Base-by-base conservation (phyloP, 2,888 invertebrate genomes). In the Eilema caniola region DNA sequence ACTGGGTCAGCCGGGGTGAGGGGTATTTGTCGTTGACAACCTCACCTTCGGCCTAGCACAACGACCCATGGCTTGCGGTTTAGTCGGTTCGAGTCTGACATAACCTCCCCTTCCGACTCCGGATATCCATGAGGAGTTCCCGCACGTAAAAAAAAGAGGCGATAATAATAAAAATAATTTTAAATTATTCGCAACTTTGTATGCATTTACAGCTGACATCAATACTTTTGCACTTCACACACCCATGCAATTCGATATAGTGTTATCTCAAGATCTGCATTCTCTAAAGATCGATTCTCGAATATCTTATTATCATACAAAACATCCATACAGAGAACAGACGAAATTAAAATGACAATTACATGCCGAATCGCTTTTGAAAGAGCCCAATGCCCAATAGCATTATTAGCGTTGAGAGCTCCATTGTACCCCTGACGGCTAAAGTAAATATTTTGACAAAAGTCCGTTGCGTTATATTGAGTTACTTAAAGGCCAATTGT, bases 361-460 rank as follows among this genome's bases (percentile, higher is more conserved):
- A 87, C 85, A 84, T 85, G 83, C 85, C 82, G 80, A 83, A 82
- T 83, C 80, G 83, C 80, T 84, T 87, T 84, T 88, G 85, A 90
- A 90, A 90, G 88, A 83, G 76, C 78, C 82, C 83, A 90, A 92
- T 88, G 76, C 78, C 82, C 83, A 90, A 92, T 88, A 82, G 91
- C 90, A 91, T 93, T 94, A 93, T 93, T 92, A 92, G 92, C 90
- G 87, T 89, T 89, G 89, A 92, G 88, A 89, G 88, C 78, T 71
- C 89, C 73, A 88, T 94, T 95, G 94, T 94, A 78, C 86, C 83
- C 82, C 81, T 77, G 87, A 83, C 78, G 88, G 84, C 85, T 83
- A 90, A 90, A 92, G 94, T 93, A 95, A 95, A 95, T 95, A 94
- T 95, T 95, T 87, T 95, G 95, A 95, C 94, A 94, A 94, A 90